Percentiles rank a stretch among this genome's conserved stretches.
phyloP scores from a whole-genome alignment of 2,888 invertebrate genomes.

The Megastigmus dorsalis region DNA sequence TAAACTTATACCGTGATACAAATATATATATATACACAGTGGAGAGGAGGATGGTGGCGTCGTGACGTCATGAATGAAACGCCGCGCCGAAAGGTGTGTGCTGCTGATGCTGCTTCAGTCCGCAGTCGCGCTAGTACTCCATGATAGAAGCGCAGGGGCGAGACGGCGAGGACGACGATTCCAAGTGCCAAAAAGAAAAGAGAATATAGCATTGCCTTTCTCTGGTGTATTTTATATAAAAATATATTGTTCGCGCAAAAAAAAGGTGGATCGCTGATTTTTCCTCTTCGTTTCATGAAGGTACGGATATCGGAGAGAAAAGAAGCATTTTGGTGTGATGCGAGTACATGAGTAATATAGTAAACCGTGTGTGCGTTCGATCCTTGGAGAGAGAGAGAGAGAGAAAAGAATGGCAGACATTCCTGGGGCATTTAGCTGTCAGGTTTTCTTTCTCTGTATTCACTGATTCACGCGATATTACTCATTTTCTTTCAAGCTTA shows the following conservation, averaged over 20 bases:
- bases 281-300: constrained; percentile 42
- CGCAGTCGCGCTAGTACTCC: neutral
- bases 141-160: constrained; percentile 26
- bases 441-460: neutral
- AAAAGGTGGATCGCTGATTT: neutral
- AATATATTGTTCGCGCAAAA: neutral
- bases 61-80: constrained; percentile 52
- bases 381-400: constrained; percentile 36
- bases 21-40: no score
- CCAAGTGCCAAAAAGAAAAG: constrained; percentile 36
- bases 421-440: constrained; percentile 45
- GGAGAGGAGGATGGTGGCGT: no score
- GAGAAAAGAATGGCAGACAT: constrained; percentile 34
- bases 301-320: neutral
- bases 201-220: neutral
- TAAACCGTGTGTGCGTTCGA: neutral
- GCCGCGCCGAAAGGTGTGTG: constrained; percentile 34
- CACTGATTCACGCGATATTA: neutral
- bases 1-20: no score
- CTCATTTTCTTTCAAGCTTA: neutral
- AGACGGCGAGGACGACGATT: neutral
- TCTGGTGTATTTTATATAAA: neutral
- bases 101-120: no score
- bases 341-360: neutral
- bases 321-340: no score